Conservation (phyloP, 2,113 vertebrate species). For the Opisthocomus hoazin region DNA sequence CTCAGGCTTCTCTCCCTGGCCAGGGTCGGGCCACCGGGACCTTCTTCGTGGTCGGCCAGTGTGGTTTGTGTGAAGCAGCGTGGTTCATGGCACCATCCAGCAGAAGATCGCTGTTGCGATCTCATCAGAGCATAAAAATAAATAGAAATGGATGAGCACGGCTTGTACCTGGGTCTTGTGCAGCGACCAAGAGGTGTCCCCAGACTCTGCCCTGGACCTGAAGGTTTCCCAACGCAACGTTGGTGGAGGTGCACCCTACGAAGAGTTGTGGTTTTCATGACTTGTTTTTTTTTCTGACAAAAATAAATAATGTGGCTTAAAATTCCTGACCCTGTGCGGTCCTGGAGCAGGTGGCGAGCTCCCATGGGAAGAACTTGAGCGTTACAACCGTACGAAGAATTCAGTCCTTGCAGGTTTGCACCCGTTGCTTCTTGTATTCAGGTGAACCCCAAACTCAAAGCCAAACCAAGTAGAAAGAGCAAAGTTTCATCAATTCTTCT, state of each 20-base stretch:
- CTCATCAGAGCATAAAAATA: neutral
- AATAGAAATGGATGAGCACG: neutral
- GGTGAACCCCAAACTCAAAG: neutral
- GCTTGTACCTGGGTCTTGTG: neutral
- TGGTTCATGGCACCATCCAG: neutral
- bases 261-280: neutral
- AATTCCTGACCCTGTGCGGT: neutral
- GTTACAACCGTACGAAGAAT: neutral
- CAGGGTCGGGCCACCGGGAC: neutral
- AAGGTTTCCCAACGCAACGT: neutral
- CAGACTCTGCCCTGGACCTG: neutral
- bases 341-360: neutral
- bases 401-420: fast-evolving
- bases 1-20: neutral
- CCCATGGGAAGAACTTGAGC: neutral
- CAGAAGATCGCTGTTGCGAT: neutral
- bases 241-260: neutral
- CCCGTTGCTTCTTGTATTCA: neutral
- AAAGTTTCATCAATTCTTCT: constrained; percentile 20
- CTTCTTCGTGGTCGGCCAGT: neutral
- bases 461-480: constrained; percentile 30
- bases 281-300: neutral
- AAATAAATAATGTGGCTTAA: neutral
- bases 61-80: neutral
- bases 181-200: neutral